Base-by-base conservation (phyloP, 2,797 vertebrate genomes). In the Micrastur ruficollis region DNA sequence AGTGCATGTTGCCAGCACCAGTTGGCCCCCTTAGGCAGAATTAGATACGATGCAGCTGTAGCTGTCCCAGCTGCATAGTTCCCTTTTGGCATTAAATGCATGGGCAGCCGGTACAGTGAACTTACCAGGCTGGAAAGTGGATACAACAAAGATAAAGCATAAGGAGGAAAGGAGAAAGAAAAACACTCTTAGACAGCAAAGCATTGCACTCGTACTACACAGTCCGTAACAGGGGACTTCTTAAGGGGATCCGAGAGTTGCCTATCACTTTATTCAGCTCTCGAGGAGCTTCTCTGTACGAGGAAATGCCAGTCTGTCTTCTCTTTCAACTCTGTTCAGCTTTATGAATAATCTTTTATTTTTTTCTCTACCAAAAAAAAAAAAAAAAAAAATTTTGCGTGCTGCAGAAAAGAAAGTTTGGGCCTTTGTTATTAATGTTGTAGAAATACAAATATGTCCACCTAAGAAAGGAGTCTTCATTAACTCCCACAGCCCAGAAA, bases 401-500 rank as follows among this genome's bases (percentile, higher is more conserved):
- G 83, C 96, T 91, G 96, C 85, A 97, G 89, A 95, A 96, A 95
- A 97, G 93, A 95, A 97, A 98, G 95, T 91, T 76, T 75, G 50
- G 96, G 93, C 91, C 97, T 98, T 97, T 98, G 97, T 98, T 98
- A 98, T 98, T 98, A 98, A 98, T 98, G 98, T 98, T 94, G 88
- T 98, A 98, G 98, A 98, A 98, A 98, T 98, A 98, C 98, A 98
- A 98, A 98, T 98, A 98, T 98, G 98, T 98, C 98, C 98, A 98
- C 98, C 97, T 98, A 97, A 95, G 98, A 97, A 97, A 98, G 98
- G 98, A 98, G 98, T 98, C 97, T 98, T 98, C 98, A 98, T 98
- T 98, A 98, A 98, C 98, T 98, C 98, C 98, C 98, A 98, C 98
- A 98, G 98, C 98, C 98, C 98, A 98, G 98, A 98, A 98, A 98